These are phyloP conservation scores for Crotalus tigris DNA, from an alignment of 2,113 vertebrate genomes.

Conservation along the genomic window DNA sequence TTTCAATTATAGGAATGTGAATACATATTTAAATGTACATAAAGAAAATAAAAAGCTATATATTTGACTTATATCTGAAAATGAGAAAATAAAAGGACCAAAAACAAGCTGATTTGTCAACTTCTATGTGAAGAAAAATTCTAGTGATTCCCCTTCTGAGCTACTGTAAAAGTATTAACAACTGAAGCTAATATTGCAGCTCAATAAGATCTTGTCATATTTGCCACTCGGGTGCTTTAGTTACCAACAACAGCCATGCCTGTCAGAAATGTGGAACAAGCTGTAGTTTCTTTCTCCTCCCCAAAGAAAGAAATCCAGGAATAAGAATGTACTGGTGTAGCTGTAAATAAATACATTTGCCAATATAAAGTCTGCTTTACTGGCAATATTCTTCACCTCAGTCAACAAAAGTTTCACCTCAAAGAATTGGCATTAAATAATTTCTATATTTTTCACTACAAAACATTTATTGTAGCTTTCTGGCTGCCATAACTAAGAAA, in stretches of 20 bases:
- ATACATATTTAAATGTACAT: too few relatives aligned
- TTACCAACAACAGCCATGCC: not conserved
- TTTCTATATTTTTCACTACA: not conserved
- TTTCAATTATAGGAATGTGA: too few relatives aligned
- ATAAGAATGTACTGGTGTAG: too few relatives aligned
- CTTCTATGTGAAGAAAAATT: too few relatives aligned
- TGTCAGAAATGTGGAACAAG: not conserved
- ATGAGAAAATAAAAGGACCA: too few relatives aligned
- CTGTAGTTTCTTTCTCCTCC: not conserved
- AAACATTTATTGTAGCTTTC: not conserved
- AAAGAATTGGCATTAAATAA: not conserved
- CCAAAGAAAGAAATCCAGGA: not conserved
- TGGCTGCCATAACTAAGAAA: not conserved
- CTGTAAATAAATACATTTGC: not conserved
- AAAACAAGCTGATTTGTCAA: too few relatives aligned
- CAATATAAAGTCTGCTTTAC: not conserved
- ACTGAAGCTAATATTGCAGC: not conserved
- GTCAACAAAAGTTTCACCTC: not conserved
- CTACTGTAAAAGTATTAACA: not conserved
- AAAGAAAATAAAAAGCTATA: too few relatives aligned
- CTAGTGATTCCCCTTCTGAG: not conserved
- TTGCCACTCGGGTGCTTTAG: not conserved
- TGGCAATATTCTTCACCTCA: not conserved
- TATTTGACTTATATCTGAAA: too few relatives aligned
- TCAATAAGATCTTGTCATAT: not conserved